Evolutionary conservation across 2,113 vertebrate species (phyloP).

Genomic region (Catharus minimus): DNA sequence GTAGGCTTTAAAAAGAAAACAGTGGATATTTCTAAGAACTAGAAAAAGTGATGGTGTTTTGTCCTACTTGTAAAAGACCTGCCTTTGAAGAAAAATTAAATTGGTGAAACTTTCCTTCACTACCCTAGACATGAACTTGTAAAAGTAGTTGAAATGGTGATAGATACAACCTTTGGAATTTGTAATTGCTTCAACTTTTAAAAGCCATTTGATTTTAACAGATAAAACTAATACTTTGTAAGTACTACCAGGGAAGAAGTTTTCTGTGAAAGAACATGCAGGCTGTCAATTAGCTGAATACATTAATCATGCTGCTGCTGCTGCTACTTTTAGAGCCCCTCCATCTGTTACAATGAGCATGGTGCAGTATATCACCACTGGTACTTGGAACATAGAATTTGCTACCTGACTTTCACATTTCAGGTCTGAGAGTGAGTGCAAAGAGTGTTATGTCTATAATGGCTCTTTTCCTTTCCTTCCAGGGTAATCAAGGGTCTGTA

Average conservation of each 20-base stretch:
- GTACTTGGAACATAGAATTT: neutral
- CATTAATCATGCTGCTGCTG: neutral
- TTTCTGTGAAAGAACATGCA: neutral
- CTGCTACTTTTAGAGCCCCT: neutral
- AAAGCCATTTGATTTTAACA: neutral
- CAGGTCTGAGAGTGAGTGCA: neutral
- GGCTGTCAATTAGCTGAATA: neutral
- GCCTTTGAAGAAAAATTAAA: neutral
- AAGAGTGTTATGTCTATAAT: neutral
- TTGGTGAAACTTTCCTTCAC: neutral
- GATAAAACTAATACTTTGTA: conserved; percentile 23
- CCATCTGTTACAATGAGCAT: neutral
- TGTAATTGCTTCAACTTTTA: neutral
- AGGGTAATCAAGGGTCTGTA: neutral
- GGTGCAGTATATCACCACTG: neutral
- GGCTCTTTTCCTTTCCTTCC: neutral
- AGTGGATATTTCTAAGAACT: neutral
- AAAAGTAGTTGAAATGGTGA: neutral
- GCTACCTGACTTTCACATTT: neutral
- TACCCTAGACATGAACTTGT: neutral
- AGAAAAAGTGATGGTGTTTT: neutral
- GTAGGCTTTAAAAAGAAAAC: conserved; percentile 65
- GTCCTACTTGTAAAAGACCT: neutral
- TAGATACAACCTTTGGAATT: neutral
- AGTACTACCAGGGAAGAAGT: neutral